These are phyloP conservation scores for Dermatemys mawii DNA, from an alignment of 2,113 vertebrate species.

Conservation along the genomic window DNA sequence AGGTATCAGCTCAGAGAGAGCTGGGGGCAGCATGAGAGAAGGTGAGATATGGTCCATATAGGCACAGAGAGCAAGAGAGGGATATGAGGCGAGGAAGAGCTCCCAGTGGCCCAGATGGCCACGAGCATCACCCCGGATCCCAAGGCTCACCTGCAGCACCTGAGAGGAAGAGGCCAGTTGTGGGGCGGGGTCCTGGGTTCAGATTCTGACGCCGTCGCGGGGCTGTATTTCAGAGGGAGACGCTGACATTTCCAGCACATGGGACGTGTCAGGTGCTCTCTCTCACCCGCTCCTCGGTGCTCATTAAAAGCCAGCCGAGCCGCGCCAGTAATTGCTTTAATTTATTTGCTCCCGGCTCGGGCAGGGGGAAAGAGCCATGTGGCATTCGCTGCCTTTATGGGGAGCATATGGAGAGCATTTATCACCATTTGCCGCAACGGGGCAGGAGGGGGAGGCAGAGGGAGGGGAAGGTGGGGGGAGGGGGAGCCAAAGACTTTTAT, in stretches of 20 bases:
- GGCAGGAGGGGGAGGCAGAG: neutral
- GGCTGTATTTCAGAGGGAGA: constrained; percentile 50
- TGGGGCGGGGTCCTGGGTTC: too few relatives aligned
- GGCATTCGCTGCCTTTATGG: constrained; percentile 79
- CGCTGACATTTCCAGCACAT: constrained; percentile 68
- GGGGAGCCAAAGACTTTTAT: constrained; percentile 76
- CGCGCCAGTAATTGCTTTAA: constrained; percentile 82
- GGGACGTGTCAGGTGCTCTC: constrained; percentile 75
- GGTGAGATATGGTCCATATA: too few relatives aligned
- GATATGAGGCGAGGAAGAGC: too few relatives aligned
- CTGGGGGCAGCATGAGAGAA: too few relatives aligned
- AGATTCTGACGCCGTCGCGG: neutral
- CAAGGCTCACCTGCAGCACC: neutral
- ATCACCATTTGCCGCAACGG: constrained; percentile 80
- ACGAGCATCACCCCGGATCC: too few relatives aligned
- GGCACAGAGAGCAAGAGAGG: too few relatives aligned
- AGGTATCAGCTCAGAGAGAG: too few relatives aligned
- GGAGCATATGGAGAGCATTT: constrained; percentile 81
- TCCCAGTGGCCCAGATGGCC: too few relatives aligned
- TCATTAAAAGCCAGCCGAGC: constrained; percentile 75
- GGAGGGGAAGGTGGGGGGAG: too few relatives aligned
- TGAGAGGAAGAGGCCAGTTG: too few relatives aligned
- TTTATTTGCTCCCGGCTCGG: constrained; percentile 82
- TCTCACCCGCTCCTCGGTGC: constrained; percentile 7
- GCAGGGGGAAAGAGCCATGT: constrained; percentile 79